Evolutionary conservation across 2,113 vertebrate species (phyloP).

Genomic region (Odontophorus gujanensis): DNA sequence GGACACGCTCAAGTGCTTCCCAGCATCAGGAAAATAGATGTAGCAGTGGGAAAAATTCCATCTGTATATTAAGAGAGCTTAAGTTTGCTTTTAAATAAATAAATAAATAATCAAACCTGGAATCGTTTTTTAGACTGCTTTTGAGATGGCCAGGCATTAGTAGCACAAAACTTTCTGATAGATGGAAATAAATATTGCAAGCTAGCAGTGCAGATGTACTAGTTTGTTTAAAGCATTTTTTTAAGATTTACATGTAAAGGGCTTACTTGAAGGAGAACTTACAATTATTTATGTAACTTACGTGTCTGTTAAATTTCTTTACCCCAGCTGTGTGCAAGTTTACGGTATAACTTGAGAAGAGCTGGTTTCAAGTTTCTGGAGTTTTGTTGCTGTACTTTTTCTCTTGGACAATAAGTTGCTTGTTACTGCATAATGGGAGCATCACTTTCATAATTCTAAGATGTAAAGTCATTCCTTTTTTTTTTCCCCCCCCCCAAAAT

Average conservation of each 20-base stretch:
- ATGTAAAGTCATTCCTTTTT: neutral
- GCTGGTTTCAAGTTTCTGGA: neutral
- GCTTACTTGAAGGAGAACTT: neutral
- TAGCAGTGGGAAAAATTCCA: neutral
- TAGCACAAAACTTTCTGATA: neutral
- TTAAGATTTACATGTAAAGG: neutral
- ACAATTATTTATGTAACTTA: conserved; percentile 15
- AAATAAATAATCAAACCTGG: neutral
- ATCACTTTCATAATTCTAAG: neutral
- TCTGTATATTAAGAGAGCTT: neutral
- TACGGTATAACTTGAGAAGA: neutral
- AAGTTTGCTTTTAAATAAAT: neutral
- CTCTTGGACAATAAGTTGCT: neutral
- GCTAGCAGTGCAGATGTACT: neutral
- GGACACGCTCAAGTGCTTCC: fast-evolving
- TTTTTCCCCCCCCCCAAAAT: neutral
- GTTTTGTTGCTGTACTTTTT: neutral
- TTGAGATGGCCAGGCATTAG: neutral
- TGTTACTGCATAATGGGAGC: neutral
- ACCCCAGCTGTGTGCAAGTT: neutral
- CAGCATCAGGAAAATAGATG: neutral
- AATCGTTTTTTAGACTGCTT: neutral
- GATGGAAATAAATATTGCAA: neutral
- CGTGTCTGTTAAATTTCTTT: conserved; percentile 12
- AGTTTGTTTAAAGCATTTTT: neutral